These are phyloP conservation scores for Lasioglossum leucozonium DNA, from an alignment of 2,888 invertebrate species.

Conservation along the genomic window DNA sequence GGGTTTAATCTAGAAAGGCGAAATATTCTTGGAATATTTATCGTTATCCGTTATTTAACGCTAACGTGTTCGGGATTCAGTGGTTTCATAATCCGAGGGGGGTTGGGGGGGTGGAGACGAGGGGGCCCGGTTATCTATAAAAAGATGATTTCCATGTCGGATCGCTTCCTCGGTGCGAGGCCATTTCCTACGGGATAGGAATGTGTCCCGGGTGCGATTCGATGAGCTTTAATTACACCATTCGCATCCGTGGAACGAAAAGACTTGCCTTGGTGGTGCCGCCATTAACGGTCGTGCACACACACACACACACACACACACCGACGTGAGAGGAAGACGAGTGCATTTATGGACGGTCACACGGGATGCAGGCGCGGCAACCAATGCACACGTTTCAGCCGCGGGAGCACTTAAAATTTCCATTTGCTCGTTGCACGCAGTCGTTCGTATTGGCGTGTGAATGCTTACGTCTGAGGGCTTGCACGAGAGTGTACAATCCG, in stretches of 20 bases:
- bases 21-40: background rate
- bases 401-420: slow-evolving; percentile 77
- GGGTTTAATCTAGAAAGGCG: background rate
- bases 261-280: slow-evolving; percentile 53
- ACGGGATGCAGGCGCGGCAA: slow-evolving; percentile 37
- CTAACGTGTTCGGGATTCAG: background rate
- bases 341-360: slow-evolving; percentile 59
- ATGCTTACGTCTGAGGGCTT: slow-evolving; percentile 53
- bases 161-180: background rate
- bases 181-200: background rate
- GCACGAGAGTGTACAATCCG: slow-evolving; percentile 34
- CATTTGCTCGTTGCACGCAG: slow-evolving; percentile 73
- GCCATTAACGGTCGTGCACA: slow-evolving; percentile 55
- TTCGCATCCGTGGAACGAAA: slow-evolving; percentile 16
- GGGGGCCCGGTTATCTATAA: background rate
- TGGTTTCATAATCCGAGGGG: background rate
- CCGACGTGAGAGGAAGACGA: slow-evolving; percentile 35
- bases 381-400: slow-evolving; percentile 60
- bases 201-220: slow-evolving; percentile 26
- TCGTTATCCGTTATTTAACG: background rate
- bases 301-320: slow-evolving; percentile 32
- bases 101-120: too few relatives aligned
- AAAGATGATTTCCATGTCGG: slow-evolving; percentile 3
- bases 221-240: slow-evolving; percentile 44
- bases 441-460: slow-evolving; percentile 67